These are phyloP conservation scores for Drosophila pandora DNA, from an alignment of 1,140 invertebrate species.

Conservation along the genomic window DNA sequence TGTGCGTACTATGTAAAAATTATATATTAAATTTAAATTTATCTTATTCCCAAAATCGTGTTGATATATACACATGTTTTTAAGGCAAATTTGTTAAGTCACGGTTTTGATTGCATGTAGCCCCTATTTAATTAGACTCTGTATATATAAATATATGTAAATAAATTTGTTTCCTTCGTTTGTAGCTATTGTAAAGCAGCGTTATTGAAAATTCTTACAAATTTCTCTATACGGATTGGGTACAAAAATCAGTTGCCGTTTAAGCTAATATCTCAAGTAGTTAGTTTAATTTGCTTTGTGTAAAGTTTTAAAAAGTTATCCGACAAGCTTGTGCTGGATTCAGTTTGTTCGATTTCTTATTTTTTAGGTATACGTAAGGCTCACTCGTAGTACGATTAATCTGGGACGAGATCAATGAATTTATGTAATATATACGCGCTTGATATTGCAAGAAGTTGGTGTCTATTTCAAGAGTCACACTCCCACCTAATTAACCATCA, in stretches of 20 bases:
- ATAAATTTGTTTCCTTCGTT: constrained; percentile 37
- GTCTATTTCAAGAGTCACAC: constrained; percentile 15
- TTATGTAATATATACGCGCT: constrained; percentile 3
- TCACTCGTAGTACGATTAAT: constrained; percentile 58
- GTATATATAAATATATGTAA: constrained; percentile 39
- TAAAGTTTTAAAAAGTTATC: constrained; percentile 56
- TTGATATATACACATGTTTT: constrained; percentile 44
- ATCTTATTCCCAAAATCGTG: constrained; percentile 16
- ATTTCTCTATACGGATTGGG: constrained; percentile 34
- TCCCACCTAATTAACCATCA: constrained; percentile 10
- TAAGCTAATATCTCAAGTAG: constrained; percentile 34
- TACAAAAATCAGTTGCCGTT: constrained; percentile 56
- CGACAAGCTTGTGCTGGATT: constrained; percentile 42
- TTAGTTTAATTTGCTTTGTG: constrained; percentile 27
- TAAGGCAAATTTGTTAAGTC: constrained; percentile 71
- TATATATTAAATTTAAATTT: constrained; percentile 2
- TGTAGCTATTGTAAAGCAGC: constrained; percentile 46
- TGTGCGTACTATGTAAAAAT: constrained; percentile 54
- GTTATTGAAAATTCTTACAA: constrained; percentile 58
- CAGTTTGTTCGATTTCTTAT: constrained; percentile 5
- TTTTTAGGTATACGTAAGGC: constrained; percentile 54
- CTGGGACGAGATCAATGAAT: constrained; percentile 38
- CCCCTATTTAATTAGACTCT: constrained; percentile 42
- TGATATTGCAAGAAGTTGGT: constrained; percentile 16
- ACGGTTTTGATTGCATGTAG: constrained; percentile 72